Conservation (phyloP, 2,113 vertebrate genomes). For the Phalacrocorax pelagicus region DNA sequence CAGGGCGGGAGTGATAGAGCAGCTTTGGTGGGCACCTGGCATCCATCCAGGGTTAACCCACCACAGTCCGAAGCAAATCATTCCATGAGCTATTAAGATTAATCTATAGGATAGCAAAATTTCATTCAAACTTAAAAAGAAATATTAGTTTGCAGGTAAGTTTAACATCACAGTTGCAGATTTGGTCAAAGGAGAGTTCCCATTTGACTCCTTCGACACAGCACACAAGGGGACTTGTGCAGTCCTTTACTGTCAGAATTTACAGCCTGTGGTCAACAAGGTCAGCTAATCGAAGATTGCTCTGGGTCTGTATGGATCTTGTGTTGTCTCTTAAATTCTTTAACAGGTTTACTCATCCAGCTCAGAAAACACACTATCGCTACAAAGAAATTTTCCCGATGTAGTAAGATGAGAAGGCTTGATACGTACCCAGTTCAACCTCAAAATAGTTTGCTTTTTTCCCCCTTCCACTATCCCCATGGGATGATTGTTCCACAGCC, state of each 20-base stretch:
- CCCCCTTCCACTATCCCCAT: neutral
- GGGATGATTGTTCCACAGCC: neutral
- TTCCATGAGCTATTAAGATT: neutral
- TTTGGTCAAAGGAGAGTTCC: neutral
- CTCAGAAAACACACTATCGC: neutral
- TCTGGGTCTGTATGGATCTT: neutral
- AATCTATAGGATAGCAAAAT: neutral
- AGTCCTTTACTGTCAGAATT: neutral
- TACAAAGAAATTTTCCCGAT: neutral
- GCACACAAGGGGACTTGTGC: neutral
- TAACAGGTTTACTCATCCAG: neutral
- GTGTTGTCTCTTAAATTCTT: neutral
- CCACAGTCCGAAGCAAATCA: neutral
- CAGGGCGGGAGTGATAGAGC: neutral
- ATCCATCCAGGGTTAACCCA: neutral
- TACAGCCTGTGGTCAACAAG: neutral
- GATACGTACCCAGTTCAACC: neutral
- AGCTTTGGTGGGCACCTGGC: neutral
- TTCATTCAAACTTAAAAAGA: neutral
- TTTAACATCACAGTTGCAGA: neutral
- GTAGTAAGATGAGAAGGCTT: neutral
- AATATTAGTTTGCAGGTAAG: neutral
- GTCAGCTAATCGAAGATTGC: neutral
- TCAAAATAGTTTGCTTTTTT: neutral
- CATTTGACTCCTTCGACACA: neutral